Conservation (phyloP, 2,797 vertebrate genomes). For the Zenarchopterus dispar region DNA sequence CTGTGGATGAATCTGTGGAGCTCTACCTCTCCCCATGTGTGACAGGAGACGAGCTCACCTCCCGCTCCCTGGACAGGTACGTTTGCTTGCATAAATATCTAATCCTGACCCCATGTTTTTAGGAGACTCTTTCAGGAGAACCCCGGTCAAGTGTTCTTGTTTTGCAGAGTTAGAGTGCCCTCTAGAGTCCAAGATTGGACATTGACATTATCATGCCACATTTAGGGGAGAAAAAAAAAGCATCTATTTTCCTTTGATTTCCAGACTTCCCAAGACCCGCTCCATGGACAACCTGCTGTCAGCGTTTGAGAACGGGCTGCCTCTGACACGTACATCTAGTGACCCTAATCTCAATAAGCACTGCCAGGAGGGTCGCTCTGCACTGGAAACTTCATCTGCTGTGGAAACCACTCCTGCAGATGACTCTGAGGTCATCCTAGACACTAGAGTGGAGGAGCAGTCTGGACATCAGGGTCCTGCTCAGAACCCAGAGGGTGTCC, state of each 20-base stretch:
- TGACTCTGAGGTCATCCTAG: constrained; percentile 31
- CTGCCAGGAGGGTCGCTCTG: constrained; percentile 88
- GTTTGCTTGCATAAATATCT: constrained; percentile 6
- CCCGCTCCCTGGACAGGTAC: constrained; percentile 93
- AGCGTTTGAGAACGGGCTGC: constrained; percentile 90
- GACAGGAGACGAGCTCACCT: constrained; percentile 90
- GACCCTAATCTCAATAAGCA: constrained; percentile 98
- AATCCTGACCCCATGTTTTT: background rate
- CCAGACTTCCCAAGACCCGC: constrained; percentile 96
- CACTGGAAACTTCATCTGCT: constrained; percentile 80
- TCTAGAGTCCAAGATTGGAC: constrained; percentile 53
- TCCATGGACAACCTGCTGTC: constrained; percentile 97
- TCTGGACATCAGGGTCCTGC: constrained; percentile 36
- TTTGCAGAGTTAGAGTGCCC: constrained; percentile 39
- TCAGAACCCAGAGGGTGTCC: constrained; percentile 34
- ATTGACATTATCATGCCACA: background rate
- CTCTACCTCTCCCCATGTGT: constrained; percentile 88
- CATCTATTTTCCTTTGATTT: constrained; percentile 9
- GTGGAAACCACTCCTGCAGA: constrained; percentile 55
- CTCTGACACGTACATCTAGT: constrained; percentile 95
- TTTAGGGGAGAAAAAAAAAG: background rate
- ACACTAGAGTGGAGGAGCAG: constrained; percentile 44
- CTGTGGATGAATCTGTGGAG: constrained; percentile 95
- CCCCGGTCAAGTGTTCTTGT: no score
- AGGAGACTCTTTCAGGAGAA: no score